phyloP scores from a whole-genome alignment of 2,888 invertebrate genomes.

The Rhodophaea formosa region DNA sequence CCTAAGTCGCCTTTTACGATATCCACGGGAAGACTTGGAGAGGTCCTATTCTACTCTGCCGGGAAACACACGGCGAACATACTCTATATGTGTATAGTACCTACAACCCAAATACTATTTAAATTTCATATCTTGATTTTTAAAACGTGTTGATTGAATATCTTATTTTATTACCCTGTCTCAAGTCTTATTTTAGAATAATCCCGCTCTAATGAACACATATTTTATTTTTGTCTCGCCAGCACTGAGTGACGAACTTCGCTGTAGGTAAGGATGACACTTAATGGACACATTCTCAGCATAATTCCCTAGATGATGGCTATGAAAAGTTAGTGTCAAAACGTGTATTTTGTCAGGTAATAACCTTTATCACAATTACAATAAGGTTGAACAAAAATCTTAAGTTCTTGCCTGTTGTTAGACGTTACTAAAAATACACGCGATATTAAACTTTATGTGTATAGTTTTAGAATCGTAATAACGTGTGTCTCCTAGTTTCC shows the following conservation, averaged over 20 bases:
- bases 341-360: neutral
- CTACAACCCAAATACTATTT: neutral
- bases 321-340: slow-evolving; percentile 18
- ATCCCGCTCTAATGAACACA: slow-evolving; percentile 58
- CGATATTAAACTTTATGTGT: neutral
- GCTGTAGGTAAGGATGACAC: slow-evolving; percentile 75
- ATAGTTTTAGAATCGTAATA: neutral
- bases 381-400: neutral
- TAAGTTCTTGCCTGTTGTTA: neutral
- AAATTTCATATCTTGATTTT: neutral
- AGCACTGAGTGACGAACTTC: slow-evolving; percentile 68
- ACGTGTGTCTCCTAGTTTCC: slow-evolving; percentile 39
- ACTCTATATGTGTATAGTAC: too few relatives aligned
- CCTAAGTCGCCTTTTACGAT: too few relatives aligned
- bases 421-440: neutral
- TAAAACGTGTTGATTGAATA: neutral
- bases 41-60: too few relatives aligned
- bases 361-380: neutral
- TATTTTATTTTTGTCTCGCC: slow-evolving; percentile 69
- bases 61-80: too few relatives aligned
- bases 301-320: slow-evolving; percentile 40
- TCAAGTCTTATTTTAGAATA: neutral
- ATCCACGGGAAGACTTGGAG: too few relatives aligned
- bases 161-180: neutral
- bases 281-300: slow-evolving; percentile 70